Base-by-base conservation (phyloP, 2,888 invertebrate genomes). In the Polia nebulosa region DNA sequence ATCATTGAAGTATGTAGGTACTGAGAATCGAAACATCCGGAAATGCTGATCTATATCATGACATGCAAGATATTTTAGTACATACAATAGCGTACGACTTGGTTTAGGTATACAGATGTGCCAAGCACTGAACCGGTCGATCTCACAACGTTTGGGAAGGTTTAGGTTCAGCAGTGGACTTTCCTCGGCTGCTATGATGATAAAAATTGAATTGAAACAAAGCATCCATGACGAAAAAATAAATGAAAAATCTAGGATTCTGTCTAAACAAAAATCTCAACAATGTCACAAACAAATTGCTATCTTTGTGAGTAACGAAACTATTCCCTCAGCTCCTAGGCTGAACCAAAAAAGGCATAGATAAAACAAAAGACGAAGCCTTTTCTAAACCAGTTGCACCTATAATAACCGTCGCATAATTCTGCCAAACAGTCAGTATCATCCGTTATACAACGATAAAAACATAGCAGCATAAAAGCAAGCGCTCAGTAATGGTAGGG, bases 401-500 rank as follows among this genome's bases (percentile, higher is more conserved):
- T 36, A n/a, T n/a, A 61, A 41, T 59, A 80, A 44, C 51, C 20
- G 29, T 59, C 34, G 22, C 53, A 70, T 59, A 59, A 75, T 61
- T 56, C 55, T 9, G 27, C 53, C 58, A 41, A 80, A 75, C 39
- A 59, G 29, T 13, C 36, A 56, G 69, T 75, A 76, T 62, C 45
- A 47, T 52, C 11, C 25, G 56, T 20, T 44, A 44, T 2, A 44
- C 11, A 39, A 20, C 36, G 56, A 81, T 59, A 72, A 77, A 81
- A 64, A 59, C 67, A 59, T 64, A 56, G 22, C 15, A 57, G 11
- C 27, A 59, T 64, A 78, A 72, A 72, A 72, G 53, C 57, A 56
- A 55, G 34, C 29, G 47, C 59, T 22, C 47, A 45, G 60, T 81
- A 81, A 83, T 83, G 59, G 70, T 57, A 63, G 36, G 49, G 57